phyloP scores from a whole-genome alignment of 2,888 invertebrate genomes.

The Apamea monoglypha region DNA sequence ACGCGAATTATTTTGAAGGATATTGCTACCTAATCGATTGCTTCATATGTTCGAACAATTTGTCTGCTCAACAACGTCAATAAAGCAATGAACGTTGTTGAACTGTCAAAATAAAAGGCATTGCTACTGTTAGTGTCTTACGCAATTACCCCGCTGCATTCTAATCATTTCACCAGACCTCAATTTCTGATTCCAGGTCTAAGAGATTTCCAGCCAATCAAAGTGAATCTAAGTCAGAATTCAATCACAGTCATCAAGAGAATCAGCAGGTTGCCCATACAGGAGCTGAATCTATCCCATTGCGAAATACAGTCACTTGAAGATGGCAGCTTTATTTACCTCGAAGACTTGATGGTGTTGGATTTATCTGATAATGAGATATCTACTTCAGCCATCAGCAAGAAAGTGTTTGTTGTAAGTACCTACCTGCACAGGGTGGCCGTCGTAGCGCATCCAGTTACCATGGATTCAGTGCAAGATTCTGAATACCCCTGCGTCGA shows the following conservation, averaged over 20 bases:
- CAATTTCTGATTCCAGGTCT: conserved; percentile 69
- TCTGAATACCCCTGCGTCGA: too few species aligned
- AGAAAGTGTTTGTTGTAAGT: conserved; percentile 91
- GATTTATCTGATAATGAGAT: conserved; percentile 92
- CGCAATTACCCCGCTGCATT: too few species aligned
- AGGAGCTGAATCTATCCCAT: conserved; percentile 89
- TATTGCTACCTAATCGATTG: too few species aligned
- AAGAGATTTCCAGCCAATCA: conserved; percentile 59
- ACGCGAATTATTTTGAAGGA: too few species aligned
- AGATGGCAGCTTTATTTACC: conserved; percentile 89
- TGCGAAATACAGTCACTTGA: conserved; percentile 91
- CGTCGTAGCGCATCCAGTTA: too few species aligned
- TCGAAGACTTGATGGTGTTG: conserved; percentile 90
- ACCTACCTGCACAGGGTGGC: neutral
- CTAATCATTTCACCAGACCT: too few species aligned
- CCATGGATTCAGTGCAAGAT: too few species aligned
- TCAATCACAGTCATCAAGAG: conserved; percentile 77
- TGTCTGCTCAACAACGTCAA: too few species aligned
- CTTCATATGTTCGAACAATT: too few species aligned
- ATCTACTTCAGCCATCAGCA: conserved; percentile 86
- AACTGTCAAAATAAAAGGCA: too few species aligned
- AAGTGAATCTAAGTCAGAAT: conserved; percentile 81
- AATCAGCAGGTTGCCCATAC: conserved; percentile 87
- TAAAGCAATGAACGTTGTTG: too few species aligned
- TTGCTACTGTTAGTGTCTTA: too few species aligned